Evolutionary conservation across 2,797 vertebrate species (phyloP), one percentile per base, ranked within the genome.

Genomic region (Tenualosa thibaudeaui): DNA sequence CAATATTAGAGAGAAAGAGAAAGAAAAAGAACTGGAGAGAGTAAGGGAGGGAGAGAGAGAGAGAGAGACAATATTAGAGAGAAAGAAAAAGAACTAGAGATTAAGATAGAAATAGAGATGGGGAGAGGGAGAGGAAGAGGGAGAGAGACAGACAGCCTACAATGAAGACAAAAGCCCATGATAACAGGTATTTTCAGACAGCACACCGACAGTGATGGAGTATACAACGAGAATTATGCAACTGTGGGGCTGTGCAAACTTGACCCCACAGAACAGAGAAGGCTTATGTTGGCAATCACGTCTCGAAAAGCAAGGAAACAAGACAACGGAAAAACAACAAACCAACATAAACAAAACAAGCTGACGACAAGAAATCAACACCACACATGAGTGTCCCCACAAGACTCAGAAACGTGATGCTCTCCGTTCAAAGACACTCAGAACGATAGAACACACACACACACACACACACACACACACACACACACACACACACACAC

Each of bases 401-500:
- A 17, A 13, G 37, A 78, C 40, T 40, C 5, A 19, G 5, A 46
- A 2, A 46, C 19, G 0, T 46, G 71, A 43, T 78, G 40, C 71
- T 43, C 19, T 3, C 37, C 15, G 31, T 15, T 31, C 15, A 19
- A 71, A 71, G 26, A 71, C 68, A 71, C 12, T 17, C 68, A 17
- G 37, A 5, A 8, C 10, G 58, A n/a, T 31, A 31, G 19, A 60
- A 37, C 82, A 86, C 88, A 90, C 82, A 43, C 68, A 22, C 68
- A 75, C 37, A 13, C 82, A 86, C 88, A 90, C 82, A 37, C 82
- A 86, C 88, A 90, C 82, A 37, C 82, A 86, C 88, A 90, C 82
- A 37, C 82, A 86, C 88, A 90, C 82, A 37, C 82, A 86, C 88
- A 90, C 82, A 37, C 82, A 86, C 88, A 90, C 82, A 43, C 68